Evolutionary conservation across 92 coral and sea anemone genomes (phyloP).

Genomic region (Porites evermanni): DNA sequence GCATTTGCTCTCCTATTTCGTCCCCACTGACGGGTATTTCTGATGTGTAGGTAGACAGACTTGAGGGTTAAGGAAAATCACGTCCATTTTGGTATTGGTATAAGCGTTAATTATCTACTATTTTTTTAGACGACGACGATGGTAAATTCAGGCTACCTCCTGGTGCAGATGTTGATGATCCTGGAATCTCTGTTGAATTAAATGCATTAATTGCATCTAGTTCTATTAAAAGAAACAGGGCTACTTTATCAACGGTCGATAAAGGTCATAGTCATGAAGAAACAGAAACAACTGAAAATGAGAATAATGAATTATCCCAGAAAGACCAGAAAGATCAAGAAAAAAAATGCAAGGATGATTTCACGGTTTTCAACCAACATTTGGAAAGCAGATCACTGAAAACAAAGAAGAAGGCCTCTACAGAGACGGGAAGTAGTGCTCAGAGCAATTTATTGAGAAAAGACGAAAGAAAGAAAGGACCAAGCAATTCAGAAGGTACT

Average conservation of each 20-base stretch:
- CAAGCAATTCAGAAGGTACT: not conserved
- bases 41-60: no score
- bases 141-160: not conserved
- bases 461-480: not conserved
- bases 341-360: not conserved
- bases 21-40: no score
- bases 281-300: not conserved
- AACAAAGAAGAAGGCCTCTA: constrained; percentile 5
- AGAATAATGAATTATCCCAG: not conserved
- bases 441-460: not conserved
- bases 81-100: not conserved
- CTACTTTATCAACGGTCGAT: not conserved
- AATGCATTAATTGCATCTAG: not conserved
- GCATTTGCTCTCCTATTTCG: no score
- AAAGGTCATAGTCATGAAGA: not conserved
- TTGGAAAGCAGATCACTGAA: not conserved
- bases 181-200: not conserved
- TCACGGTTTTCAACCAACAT: not conserved
- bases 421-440: not conserved
- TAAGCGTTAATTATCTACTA: not conserved
- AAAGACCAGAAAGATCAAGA: no score
- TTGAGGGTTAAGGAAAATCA: not conserved
- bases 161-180: not conserved
- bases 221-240: not conserved
- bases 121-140: not conserved